Conservation (phyloP, 2,888 invertebrate species). For the Epinotia ramella region DNA sequence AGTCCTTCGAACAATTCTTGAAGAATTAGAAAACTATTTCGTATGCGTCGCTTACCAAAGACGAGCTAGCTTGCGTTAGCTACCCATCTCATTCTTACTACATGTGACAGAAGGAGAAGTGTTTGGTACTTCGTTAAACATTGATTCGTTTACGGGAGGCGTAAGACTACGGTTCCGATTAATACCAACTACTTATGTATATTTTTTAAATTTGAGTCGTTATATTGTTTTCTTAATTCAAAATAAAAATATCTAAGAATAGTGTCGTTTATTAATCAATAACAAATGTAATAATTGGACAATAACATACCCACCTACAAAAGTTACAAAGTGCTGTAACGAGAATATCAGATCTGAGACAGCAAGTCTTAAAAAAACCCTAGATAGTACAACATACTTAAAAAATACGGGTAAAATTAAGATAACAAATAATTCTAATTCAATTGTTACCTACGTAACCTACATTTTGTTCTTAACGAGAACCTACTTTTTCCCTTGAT, state of each 20-base stretch:
- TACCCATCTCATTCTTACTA: not conserved
- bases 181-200: not conserved
- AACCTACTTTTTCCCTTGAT: not conserved
- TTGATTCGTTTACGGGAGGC: not conserved
- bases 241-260: slow-evolving; percentile 8
- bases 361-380: not conserved
- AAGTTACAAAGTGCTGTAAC: not conserved
- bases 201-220: not conserved
- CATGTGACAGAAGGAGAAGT: not conserved
- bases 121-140: not conserved
- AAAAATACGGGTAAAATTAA: not conserved
- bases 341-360: not conserved
- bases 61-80: not conserved
- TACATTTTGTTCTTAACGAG: slow-evolving; percentile 1
- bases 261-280: slow-evolving; percentile 2
- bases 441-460: not conserved
- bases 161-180: no score
- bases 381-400: not conserved
- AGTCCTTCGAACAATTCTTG: slow-evolving; percentile 71
- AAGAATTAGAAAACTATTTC: slow-evolving; percentile 49
- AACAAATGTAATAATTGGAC: not conserved
- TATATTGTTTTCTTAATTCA: not conserved
- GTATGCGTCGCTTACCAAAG: not conserved
- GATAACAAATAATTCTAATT: not conserved
- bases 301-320: not conserved